Percentiles rank a stretch among this genome's conserved stretches.
These are phyloP conservation scores for Eueremaeus valkanovi DNA, from an alignment of 2,888 invertebrate genomes.

Conservation along the genomic window DNA sequence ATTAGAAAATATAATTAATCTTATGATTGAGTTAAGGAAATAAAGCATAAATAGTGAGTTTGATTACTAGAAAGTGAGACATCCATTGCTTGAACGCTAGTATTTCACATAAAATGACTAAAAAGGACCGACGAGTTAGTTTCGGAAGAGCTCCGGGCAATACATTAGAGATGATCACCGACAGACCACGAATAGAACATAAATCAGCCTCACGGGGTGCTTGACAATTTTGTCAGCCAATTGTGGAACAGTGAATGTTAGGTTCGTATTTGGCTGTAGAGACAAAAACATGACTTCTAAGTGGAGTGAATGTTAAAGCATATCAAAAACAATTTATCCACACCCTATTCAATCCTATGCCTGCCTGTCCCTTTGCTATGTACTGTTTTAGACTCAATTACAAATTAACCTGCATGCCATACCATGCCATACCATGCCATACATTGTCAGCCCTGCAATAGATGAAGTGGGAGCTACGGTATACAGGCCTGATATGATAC, in stretches of 20 bases:
- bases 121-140: neutral
- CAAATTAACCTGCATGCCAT: slow-evolving; percentile 18
- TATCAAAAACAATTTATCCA: slow-evolving; percentile 36
- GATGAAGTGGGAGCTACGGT: slow-evolving; percentile 14
- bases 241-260: neutral
- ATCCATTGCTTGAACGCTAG: slow-evolving; percentile 1
- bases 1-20: neutral
- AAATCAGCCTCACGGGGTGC: slow-evolving; percentile 29
- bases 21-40: slow-evolving; percentile 28
- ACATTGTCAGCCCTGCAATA: too few relatives aligned
- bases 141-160: neutral
- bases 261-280: slow-evolving; percentile 12
- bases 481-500: slow-evolving; percentile 17
- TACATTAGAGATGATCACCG: slow-evolving; percentile 33
- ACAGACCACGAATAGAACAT: slow-evolving; percentile 31
- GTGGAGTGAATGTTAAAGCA: slow-evolving; percentile 30
- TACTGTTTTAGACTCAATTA: slow-evolving; percentile 26
- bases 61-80: slow-evolving; percentile 14
- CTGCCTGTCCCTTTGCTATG: neutral
- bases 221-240: slow-evolving; percentile 13
- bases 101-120: slow-evolving; percentile 7
- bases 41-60: slow-evolving; percentile 19
- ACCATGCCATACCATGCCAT: slow-evolving; percentile 3
- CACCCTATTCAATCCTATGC: slow-evolving; percentile 16
- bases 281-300: slow-evolving; percentile 30